These are phyloP conservation scores for Rotaria sp. DNA, from an alignment of 2,888 invertebrate genomes.

Conservation along the genomic window DNA sequence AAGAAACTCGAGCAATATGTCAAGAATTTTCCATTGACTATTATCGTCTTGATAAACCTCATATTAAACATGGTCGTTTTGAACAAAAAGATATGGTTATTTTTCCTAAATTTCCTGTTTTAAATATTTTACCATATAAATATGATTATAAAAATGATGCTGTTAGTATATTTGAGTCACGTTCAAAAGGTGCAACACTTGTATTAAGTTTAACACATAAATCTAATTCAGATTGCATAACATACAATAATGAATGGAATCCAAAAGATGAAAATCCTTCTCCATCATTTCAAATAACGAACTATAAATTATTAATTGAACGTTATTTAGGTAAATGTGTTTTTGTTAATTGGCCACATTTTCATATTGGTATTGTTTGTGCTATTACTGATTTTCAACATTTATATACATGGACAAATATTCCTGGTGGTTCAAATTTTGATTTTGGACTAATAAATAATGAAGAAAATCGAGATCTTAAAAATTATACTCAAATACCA, in stretches of 20 bases:
- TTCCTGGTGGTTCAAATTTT: not conserved
- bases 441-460: not conserved
- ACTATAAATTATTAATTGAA: not conserved
- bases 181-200: not conserved
- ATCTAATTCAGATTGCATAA: not conserved
- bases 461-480: not conserved
- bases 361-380: slow-evolving; percentile 14
- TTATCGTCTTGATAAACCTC: not conserved
- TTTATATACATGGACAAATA: not conserved
- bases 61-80: not conserved
- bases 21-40: not conserved
- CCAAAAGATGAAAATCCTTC: not conserved
- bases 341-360: slow-evolving; percentile 21
- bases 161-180: not conserved
- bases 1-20: not conserved
- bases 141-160: not conserved
- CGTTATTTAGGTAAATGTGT: slow-evolving; percentile 16
- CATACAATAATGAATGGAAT: not conserved
- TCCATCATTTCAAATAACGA: not conserved
- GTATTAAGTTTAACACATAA: not conserved
- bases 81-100: not conserved
- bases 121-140: slow-evolving; percentile 10
- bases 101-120: not conserved
- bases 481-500: not conserved
- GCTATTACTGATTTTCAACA: not conserved